These are phyloP conservation scores for Laspeyria flexula DNA, from an alignment of 2,888 invertebrate species.

Conservation along the genomic window DNA sequence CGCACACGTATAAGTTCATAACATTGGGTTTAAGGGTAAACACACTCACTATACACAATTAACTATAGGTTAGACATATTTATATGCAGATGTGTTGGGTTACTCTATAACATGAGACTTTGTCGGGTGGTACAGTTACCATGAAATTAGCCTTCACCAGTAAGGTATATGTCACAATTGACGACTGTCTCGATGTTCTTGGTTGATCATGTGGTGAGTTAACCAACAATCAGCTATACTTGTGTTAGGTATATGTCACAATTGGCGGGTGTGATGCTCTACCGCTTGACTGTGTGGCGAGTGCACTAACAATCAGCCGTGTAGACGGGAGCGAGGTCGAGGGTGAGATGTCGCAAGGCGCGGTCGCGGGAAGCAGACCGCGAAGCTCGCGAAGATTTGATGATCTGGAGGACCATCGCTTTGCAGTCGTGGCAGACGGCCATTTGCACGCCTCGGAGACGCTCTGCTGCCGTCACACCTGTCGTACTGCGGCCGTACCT, in stretches of 20 bases:
- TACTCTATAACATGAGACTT: not conserved
- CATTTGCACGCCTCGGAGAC: slow-evolving; percentile 92
- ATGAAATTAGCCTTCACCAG: too few relatives aligned
- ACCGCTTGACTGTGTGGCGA: slow-evolving; percentile 10
- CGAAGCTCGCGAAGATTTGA: slow-evolving; percentile 94
- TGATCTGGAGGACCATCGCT: slow-evolving; percentile 96
- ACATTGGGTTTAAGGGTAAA: slow-evolving; percentile 5
- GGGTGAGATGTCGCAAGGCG: slow-evolving; percentile 92
- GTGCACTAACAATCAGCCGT: slow-evolving; percentile 77
- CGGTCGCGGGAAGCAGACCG: slow-evolving; percentile 94
- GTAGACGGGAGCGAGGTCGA: slow-evolving; percentile 94
- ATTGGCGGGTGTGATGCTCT: slow-evolving; percentile 1
- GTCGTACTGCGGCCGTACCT: slow-evolving; percentile 87
- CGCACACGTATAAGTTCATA: not conserved
- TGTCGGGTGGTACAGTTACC: too few relatives aligned
- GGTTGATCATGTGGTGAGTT: not conserved
- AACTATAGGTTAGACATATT: not conserved
- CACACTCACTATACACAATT: slow-evolving; percentile 5
- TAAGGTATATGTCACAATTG: too few relatives aligned
- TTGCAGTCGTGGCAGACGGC: slow-evolving; percentile 98
- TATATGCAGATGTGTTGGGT: not conserved
- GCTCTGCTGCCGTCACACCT: slow-evolving; percentile 86
- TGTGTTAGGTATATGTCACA: not conserved
- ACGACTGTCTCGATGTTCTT: too few relatives aligned
- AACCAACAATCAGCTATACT: not conserved